phyloP scores from a whole-genome alignment of 1,140 invertebrate genomes.

The Thrips palmi region DNA sequence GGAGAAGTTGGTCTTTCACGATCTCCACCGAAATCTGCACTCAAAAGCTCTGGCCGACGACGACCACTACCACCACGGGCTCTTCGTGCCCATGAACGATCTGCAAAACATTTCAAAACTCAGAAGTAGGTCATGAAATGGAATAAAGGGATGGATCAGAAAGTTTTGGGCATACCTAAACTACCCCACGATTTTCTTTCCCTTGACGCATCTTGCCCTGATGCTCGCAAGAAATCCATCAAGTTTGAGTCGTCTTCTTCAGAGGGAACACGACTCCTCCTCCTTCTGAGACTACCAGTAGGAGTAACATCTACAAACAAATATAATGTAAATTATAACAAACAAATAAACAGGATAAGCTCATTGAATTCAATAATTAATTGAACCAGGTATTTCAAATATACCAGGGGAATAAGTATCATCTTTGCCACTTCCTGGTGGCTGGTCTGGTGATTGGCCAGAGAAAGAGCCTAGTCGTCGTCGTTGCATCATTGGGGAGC shows the following conservation, averaged over 20 bases:
- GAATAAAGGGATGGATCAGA: slow-evolving; percentile 2
- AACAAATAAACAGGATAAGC: too few species aligned
- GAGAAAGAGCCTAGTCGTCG: slow-evolving; percentile 46
- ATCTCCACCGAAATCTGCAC: slow-evolving; percentile 46
- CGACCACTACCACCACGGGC: slow-evolving; percentile 41
- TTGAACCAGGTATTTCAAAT: too few species aligned
- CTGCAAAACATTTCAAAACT: slow-evolving; percentile 24
- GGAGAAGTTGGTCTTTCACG: slow-evolving; percentile 56
- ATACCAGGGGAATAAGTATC: slow-evolving; percentile 55
- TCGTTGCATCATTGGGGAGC: slow-evolving; percentile 44
- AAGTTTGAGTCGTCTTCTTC: slow-evolving; percentile 70
- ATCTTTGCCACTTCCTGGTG: slow-evolving; percentile 31
- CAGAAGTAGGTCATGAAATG: slow-evolving; percentile 6
- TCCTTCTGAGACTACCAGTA: slow-evolving; percentile 62
- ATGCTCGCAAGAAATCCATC: slow-evolving; percentile 65
- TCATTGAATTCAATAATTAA: too few species aligned
- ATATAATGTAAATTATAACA: slow-evolving; percentile 9
- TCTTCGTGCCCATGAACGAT: slow-evolving; percentile 70
- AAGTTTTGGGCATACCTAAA: too few species aligned
- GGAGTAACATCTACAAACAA: slow-evolving; percentile 59
- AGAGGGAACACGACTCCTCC: slow-evolving; percentile 59
- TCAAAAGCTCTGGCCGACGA: slow-evolving; percentile 44
- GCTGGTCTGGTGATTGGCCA: slow-evolving; percentile 26
- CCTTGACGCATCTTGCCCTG: slow-evolving; percentile 48
- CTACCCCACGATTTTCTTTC: slow-evolving; percentile 74